These are phyloP conservation scores for Phymastichus coffea DNA, from an alignment of 1,140 invertebrate species.

Conservation along the genomic window DNA sequence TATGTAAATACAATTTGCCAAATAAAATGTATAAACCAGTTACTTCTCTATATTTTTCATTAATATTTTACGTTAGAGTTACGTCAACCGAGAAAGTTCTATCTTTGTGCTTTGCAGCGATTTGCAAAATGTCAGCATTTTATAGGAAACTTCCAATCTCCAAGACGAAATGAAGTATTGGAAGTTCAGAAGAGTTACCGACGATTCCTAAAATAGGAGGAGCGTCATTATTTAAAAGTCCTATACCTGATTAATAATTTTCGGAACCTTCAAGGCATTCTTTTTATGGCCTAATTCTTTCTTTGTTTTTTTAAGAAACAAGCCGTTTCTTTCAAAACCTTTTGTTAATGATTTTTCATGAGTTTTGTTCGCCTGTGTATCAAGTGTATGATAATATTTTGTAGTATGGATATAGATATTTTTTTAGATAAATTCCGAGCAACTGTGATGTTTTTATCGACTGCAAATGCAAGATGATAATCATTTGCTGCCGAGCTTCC, in stretches of 20 bases:
- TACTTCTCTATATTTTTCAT: not conserved
- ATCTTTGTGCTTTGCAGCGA: not conserved
- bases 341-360: too few species aligned
- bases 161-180: not conserved
- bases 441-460: too few species aligned
- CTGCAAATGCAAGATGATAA: too few species aligned
- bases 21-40: not conserved
- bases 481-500: too few species aligned
- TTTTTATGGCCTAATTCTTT: not conserved
- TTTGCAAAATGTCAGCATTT: not conserved
- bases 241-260: not conserved
- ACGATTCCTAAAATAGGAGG: not conserved
- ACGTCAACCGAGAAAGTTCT: not conserved
- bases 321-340: too few species aligned
- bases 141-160: not conserved
- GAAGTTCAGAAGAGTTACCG: not conserved
- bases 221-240: not conserved
- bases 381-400: too few species aligned
- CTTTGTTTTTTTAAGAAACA: not conserved
- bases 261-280: not conserved
- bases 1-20: not conserved
- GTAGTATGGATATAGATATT: too few species aligned
- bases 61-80: not conserved
- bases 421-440: too few species aligned
- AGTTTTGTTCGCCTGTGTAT: too few species aligned